Percentiles rank a stretch among this genome's conserved stretches.
Evolutionary conservation across 2,888 invertebrate species (phyloP).

Genomic region (Agapostemon virescens): DNA sequence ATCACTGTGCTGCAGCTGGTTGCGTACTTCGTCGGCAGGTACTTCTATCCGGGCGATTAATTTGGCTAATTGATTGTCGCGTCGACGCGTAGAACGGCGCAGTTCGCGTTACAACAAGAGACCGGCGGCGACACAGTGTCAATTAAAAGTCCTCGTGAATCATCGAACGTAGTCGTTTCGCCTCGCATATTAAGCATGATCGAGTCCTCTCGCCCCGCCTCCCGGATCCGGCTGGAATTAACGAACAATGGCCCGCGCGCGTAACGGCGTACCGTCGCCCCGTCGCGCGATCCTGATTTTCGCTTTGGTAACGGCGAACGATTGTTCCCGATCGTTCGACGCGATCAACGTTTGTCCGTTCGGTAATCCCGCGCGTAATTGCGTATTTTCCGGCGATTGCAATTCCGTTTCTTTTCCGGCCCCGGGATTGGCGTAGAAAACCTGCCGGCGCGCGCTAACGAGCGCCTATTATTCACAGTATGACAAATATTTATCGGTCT

Average conservation of each 20-base stretch:
- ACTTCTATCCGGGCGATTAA: constrained; percentile 48
- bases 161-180: constrained; percentile 36
- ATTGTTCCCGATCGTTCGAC: constrained; percentile 15
- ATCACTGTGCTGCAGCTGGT: constrained; percentile 13
- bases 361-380: constrained; percentile 18
- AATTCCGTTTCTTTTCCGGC: neutral
- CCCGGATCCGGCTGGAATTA: neutral
- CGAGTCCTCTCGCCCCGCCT: constrained; percentile 3
- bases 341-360: neutral
- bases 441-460: constrained; percentile 9
- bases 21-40: constrained; percentile 36
- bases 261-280: neutral
- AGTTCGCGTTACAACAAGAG: constrained; percentile 37
- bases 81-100: constrained; percentile 30
- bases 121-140: constrained; percentile 33
- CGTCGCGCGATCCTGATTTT: neutral
- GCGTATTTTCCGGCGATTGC: constrained; percentile 1
- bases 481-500: constrained; percentile 22
- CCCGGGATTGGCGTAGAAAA: neutral
- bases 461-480: constrained; percentile 31
- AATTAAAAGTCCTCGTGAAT: constrained; percentile 53
- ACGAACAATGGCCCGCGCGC: constrained; percentile 12
- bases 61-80: constrained; percentile 47
- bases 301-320: neutral
- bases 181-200: constrained; percentile 30